Evolutionary conservation across 2,888 invertebrate species (phyloP), one percentile per base, ranked within the genome.

Genomic region (Eilema sororculum): DNA sequence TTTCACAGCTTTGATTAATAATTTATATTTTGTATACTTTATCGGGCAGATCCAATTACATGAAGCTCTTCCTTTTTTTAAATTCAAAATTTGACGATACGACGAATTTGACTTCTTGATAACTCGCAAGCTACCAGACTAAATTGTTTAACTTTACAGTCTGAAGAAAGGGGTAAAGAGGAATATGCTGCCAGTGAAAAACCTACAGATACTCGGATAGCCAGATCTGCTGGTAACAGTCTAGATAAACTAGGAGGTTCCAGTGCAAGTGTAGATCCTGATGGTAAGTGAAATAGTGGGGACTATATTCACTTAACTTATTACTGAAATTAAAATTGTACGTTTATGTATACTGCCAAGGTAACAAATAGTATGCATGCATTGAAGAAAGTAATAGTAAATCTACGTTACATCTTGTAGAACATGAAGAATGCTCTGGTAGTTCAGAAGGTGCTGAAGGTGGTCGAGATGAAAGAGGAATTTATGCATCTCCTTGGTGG

Each of bases 401-500:
- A 25, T 59, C 9, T 28, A 59, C 20, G 3, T 33, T 62, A n/a
- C 65, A 33, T 76, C 16, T 86, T 59, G 87, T 86, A 89, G 96
- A 96, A 85, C 96, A 95, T 65, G 96, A 96, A 83, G 97, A 97
- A 78, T 91, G 90, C 76, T 95, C 95, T 16, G 93, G 91, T n/a
- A 94, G 94, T 80, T 95, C 95, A 0, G 95, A 95, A 69, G 93
- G 93, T 13, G 93, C 91, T 2, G 95, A 94, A 72, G 89, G 90
- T 52, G 77, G 80, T 57, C 94, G 95, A 16, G 97, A 97, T 69
- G 97, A 97, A 79, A 96, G 96, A 81, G 98, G 98, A 28, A 96
- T 98, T 9, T 98, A 98, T 87, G 96, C 97, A 67, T 97, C 98
- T 72, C 97, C 98, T 33, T 98, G 97, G 94, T 96, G 97, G 83